Evolutionary conservation across 2,113 vertebrate species (phyloP), one percentile per base, ranked within the genome.

Genomic region (Formicarius rufipectus): DNA sequence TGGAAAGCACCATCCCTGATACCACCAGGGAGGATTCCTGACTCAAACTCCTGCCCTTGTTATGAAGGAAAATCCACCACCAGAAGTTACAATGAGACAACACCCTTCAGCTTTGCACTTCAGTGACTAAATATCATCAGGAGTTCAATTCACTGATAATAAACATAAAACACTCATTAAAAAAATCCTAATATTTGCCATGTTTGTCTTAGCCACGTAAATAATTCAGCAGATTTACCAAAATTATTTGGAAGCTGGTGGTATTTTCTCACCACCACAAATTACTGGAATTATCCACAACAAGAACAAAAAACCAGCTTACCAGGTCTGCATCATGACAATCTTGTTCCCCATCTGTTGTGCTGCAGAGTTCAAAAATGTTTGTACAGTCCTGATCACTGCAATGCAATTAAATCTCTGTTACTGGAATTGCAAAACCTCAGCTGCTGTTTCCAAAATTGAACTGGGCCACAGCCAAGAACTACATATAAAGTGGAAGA

Each of bases 371-470:
- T 45, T 99, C 99, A 97, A 99, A 98, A 95, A 99, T 98, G 91
- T 99, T 98, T 82, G 97, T 98, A 96, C 98, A 99, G 75, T 98
- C 97, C 73, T 98, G 98, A 96, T 99, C 98, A 97, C 99, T 99
- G 96, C 12, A 94, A 96, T 67, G 85, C 56, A 97, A 96, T 90
- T 31, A 89, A 79, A 83, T 30, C 47, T 83, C 58, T 84, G 67
- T 94, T 94, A 89, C 4, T 84, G 35, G 18, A 88, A 83, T 0
- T 63, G 59, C 72, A 92, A 71, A 91, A 62, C 6, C 10, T 49
- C 20, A 67, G 55, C 45, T 74, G 82, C 4, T 22, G 21, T 22
- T 84, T 68, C 31, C 21, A 66, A 90, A 12, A 90, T 37, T 60
- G 47, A 96, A 71, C 28, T 47, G 52, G 44, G 7, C 5, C 74